These are phyloP conservation scores for Coranthus polyacanthus DNA, from an alignment of 2,797 vertebrate genomes.

Conservation along the genomic window DNA sequence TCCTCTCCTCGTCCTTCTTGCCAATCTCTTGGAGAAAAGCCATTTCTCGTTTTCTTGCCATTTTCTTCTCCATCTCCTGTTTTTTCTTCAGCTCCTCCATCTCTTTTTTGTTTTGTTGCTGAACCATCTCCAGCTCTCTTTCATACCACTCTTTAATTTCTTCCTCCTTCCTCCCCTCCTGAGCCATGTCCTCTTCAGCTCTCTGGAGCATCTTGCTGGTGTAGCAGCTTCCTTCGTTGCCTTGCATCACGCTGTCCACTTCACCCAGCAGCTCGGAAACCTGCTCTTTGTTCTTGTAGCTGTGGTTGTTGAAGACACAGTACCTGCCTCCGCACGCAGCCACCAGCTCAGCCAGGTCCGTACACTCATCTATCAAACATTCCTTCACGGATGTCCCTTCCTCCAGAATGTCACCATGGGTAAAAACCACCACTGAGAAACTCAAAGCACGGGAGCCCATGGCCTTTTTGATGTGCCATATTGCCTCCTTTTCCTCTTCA, in stretches of 20 bases:
- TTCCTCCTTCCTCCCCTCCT: conserved; percentile 45
- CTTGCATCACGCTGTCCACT: conserved; percentile 53
- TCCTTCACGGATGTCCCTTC: conserved; percentile 45
- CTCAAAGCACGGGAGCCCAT: conserved; percentile 61
- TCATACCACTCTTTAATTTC: conserved; percentile 50
- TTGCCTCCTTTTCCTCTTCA: conserved; percentile 58
- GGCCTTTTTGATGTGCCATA: conserved; percentile 61
- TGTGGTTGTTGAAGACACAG: conserved; percentile 74
- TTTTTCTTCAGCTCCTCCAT: conserved; percentile 52
- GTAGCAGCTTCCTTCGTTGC: conserved; percentile 53
- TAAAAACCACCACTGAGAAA: conserved; percentile 74
- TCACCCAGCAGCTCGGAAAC: conserved; percentile 58
- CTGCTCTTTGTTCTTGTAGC: conserved; percentile 61
- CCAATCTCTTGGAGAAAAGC: conserved; percentile 32
- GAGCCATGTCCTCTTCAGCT: conserved; percentile 49
- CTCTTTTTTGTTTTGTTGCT: conserved; percentile 38
- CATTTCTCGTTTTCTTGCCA: conserved; percentile 33
- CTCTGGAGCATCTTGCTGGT: conserved; percentile 57
- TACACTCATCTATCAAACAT: conserved; percentile 53
- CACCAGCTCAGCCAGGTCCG: conserved; percentile 62
- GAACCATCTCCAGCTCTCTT: conserved; percentile 49
- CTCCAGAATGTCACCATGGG: conserved; percentile 71
- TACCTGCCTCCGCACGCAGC: conserved; percentile 64
- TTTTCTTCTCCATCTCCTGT: conserved; percentile 41
- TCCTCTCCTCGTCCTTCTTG: conserved; percentile 55